Evolutionary conservation across 2,797 vertebrate genomes (phyloP), one percentile per base, ranked within the genome.

Genomic region (Orestias chungarensis): DNA sequence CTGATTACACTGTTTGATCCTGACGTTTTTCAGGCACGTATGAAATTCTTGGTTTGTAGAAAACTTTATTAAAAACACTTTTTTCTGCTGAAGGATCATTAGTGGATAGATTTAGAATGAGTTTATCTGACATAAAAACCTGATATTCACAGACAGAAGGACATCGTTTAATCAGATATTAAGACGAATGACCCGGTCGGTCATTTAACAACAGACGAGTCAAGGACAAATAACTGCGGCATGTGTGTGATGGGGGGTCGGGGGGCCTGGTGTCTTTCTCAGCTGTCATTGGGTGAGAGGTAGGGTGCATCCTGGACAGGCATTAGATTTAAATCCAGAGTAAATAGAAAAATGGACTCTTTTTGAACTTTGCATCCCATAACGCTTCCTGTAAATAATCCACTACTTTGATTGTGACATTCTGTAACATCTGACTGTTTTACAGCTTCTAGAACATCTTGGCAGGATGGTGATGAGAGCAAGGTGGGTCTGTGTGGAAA

Each of bases 391-490:
- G 67, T 74, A 70, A 66, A 77, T 73, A 18, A 75, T 68, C 68
- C 52, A 66, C 70, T 46, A 29, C 62, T 31, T 80, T 81, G 66
- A 73, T 77, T 73, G 40, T 86, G 84, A 86, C 71, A 27, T 84
- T 72, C 67, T 78, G 66, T 89, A 79, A 92, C 75, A 57, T 91
- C 52, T 88, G 82, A 83, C 85, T 93, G 75, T 93, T 89, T 87
- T 91, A 71, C 92, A 95, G 95, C 92, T 68, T 94, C 94, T 83
- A 93, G 94, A 91, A 92, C 94, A 59, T 95, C 94, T 74, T 95
- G 95, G 95, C 95, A 95, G 87, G 95, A 95, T 82, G 94, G 94
- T 52, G 95, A 95, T 42, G 94, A 95, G 68, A 72, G 90, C 82
- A 95, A 95, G 93, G 95, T 95, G 82, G 84, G 90, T 86, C 42